phyloP scores from a whole-genome alignment of 2,113 vertebrate genomes.

The Pterocles burchelli region DNA sequence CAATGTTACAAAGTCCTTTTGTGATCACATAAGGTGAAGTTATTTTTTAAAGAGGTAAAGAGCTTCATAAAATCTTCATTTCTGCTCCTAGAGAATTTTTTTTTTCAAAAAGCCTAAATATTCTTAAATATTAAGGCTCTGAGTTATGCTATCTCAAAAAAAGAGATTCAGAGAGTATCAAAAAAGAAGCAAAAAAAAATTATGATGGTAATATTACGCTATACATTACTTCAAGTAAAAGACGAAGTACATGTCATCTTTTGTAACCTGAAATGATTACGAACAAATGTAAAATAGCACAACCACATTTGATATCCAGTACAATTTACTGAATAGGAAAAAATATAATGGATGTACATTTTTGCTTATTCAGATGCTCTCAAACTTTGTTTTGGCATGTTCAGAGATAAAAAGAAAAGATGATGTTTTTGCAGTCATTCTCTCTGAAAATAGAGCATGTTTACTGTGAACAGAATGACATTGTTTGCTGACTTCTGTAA shows the following conservation, averaged over 20 bases:
- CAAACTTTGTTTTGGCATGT: background rate
- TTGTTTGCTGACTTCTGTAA: constrained; percentile 13
- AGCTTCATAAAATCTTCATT: background rate
- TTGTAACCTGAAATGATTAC: background rate
- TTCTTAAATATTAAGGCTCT: background rate
- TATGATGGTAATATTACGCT: background rate
- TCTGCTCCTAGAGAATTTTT: background rate
- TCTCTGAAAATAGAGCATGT: constrained; percentile 16
- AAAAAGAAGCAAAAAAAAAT: background rate
- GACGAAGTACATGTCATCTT: background rate
- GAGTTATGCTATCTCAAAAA: background rate
- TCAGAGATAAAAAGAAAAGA: background rate
- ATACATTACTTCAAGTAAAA: background rate
- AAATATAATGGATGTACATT: background rate
- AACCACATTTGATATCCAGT: background rate
- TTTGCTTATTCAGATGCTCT: background rate
- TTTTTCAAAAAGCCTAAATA: accelerated
- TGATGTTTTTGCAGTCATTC: background rate
- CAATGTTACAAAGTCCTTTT: background rate
- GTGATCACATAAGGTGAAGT: background rate
- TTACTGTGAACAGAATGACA: constrained; percentile 44
- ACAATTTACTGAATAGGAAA: background rate
- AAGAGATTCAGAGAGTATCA: background rate
- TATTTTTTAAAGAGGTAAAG: background rate
- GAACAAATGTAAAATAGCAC: background rate